Evolutionary conservation across 2,888 invertebrate species (phyloP).

Genomic region (Nymphalis urticae): DNA sequence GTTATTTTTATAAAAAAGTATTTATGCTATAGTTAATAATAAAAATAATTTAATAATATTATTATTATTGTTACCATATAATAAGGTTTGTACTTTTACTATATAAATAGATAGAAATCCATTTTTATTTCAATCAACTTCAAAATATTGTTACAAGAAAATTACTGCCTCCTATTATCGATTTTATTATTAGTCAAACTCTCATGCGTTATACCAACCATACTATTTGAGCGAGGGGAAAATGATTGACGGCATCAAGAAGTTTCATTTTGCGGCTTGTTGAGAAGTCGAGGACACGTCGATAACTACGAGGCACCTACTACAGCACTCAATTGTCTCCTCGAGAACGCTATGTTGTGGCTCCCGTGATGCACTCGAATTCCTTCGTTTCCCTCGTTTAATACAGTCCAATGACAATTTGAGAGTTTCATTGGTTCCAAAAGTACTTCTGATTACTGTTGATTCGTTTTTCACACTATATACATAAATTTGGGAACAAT

Average conservation of each 20-base stretch:
- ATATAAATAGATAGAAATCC: too few species aligned
- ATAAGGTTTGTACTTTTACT: too few species aligned
- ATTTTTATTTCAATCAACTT: too few species aligned
- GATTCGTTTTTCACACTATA: background rate
- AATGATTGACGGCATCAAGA: slow-evolving; percentile 79
- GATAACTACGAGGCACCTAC: slow-evolving; percentile 58
- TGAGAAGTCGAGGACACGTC: slow-evolving; percentile 74
- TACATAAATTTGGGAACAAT: background rate
- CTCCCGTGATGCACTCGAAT: slow-evolving; percentile 67
- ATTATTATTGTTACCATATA: too few species aligned
- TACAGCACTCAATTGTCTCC: slow-evolving; percentile 56
- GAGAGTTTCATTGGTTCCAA: slow-evolving; percentile 41
- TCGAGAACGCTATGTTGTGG: slow-evolving; percentile 63
- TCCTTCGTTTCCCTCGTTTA: slow-evolving; percentile 59
- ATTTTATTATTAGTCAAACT: background rate
- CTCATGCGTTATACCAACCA: slow-evolving; percentile 12
- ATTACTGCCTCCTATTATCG: background rate
- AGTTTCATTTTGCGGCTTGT: slow-evolving; percentile 81
- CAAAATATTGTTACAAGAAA: too few species aligned
- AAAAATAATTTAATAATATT: too few species aligned
- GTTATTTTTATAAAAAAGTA: too few species aligned
- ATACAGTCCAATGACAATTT: slow-evolving; percentile 52
- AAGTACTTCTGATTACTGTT: slow-evolving; percentile 13
- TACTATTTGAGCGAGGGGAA: slow-evolving; percentile 59
- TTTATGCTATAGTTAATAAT: too few species aligned